Evolutionary conservation across 2,113 vertebrate genomes (phyloP), one percentile per base, ranked within the genome.

Genomic region (Trematocara unimaculatum): DNA sequence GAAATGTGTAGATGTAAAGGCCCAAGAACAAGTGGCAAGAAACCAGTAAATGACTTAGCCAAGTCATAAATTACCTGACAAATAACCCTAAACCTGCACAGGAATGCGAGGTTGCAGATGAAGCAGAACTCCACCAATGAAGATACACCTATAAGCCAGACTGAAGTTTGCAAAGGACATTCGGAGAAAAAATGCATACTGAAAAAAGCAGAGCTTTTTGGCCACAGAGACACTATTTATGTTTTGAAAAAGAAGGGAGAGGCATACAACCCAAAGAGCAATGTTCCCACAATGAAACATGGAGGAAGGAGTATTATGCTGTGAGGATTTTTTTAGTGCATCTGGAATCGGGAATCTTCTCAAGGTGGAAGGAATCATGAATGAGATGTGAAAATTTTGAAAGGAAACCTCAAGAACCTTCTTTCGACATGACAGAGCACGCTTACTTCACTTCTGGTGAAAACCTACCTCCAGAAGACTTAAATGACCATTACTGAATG

Each of bases 401-500:
- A 60, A 60, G 17, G 18, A 64, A 64, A 64, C 60, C 31, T 64
- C 60, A 64, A 64, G 33, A 64, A 64, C 60, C 33, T 64, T 64
- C 17, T 64, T 13, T 64, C 0, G 3, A 13, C 33, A 38, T 64
- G 60, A 35, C 10, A 64, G 17, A n/a, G 18, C 10, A 38, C 0
- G 6, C 33, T n/a, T 64, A 64, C 33, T n/a, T 64, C 6, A 64
- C 60, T 64, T 64, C 33, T 38, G 33, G 33, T 64, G 33, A 64
- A 64, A 64, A 64, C 29, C 31, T 38, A 64, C 31, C 6, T n/a
- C 60, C 17, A 64, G 18, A 38, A 64, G 31, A 38, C 10, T 64
- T 64, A 64, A 64, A n/a, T 64, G 10, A n/a, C 31, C 60, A 64
- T 64, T 64, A 38, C 60, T 64, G 17, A 64, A 38, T 38, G 2